Evolutionary conservation across 1,140 invertebrate genomes (phyloP), one percentile per base, ranked within the genome.

Genomic region (Caenorhabditis tropicalis): DNA sequence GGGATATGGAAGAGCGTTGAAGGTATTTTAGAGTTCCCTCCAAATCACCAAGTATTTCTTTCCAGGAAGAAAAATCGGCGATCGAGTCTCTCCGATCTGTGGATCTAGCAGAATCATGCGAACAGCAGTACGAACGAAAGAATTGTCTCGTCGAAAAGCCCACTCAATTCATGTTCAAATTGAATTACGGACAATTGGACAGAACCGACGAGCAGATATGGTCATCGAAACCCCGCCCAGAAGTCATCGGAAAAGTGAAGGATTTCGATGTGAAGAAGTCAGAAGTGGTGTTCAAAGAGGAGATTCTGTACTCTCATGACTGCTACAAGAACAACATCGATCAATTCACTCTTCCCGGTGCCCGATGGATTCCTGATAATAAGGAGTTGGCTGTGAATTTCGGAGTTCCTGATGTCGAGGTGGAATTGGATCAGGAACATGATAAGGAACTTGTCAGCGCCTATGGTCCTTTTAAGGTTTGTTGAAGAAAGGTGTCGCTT

Each of bases 191-290:
- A 10, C 65, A 74, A 24, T 19, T 74, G 6, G 43, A 46, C 12
- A 1, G 65, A 27, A 43, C 65, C 1, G 65, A 74, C 12, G 65
- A 74, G 36, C 65, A 74, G n/a, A 46, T 74, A 43, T 43, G 12
- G 19, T 43, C 43, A 24, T 19, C 65, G 7, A 74, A 74, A 43
- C 10, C 16, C 0, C 36, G 65, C 3, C 29, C 65, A 12, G 65
- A 74, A 24, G 65, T 74, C 9, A 74, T 74, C 24, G 65, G 65
- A 74, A 74, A 74, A 74, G 65, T 74, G 5, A 74, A 74, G 36
- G 65, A 74, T 43, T 74, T 43, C 36, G 36, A 74, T 43, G 7
- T 74, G 9, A 74, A 74, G 29, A 74, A 43, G 36, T 5, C 36
- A 10, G 36, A 74, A 5, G n/a, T 74, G 24, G 10, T 43, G 0